phyloP scores from a whole-genome alignment of 2,113 vertebrate genomes.

The Engraulis encrasicolus region DNA sequence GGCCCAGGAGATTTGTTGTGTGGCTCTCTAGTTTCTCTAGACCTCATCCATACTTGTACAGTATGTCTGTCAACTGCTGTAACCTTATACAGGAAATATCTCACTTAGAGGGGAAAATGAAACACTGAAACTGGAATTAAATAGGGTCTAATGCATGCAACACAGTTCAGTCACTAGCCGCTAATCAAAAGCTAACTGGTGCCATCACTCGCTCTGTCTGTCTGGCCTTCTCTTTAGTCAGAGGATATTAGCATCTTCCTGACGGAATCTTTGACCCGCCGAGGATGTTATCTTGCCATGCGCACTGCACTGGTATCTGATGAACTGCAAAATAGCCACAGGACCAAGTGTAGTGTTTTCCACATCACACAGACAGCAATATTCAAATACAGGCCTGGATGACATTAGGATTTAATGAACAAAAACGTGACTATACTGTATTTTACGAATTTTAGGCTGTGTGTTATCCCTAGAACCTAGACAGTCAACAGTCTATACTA shows the following conservation, averaged over 20 bases:
- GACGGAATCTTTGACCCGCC: background rate
- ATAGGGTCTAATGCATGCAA: background rate
- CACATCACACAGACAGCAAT: background rate
- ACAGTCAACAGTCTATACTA: too few species aligned
- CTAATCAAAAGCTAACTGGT: slow-evolving; percentile 8
- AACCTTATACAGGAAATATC: slow-evolving; percentile 6
- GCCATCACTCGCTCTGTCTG: background rate
- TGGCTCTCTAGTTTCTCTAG: slow-evolving; percentile 3
- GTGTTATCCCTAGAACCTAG: too few species aligned
- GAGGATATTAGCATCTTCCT: background rate
- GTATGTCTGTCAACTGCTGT: background rate
- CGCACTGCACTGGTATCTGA: slow-evolving; percentile 3
- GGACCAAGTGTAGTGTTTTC: background rate
- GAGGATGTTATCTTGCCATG: slow-evolving; percentile 1
- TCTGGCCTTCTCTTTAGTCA: background rate
- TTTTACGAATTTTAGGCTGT: too few species aligned
- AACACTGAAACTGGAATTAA: slow-evolving; percentile 1
- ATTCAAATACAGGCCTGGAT: background rate
- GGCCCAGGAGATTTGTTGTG: background rate
- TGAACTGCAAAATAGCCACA: slow-evolving; percentile 2
- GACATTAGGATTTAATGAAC: too few species aligned
- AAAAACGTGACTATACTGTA: too few species aligned
- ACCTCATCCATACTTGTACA: background rate
- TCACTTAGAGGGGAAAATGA: background rate
- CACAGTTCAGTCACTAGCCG: background rate